Evolutionary conservation across 2,888 invertebrate genomes (phyloP), one percentile per base, ranked within the genome.

Genomic region (Drosophila ezoana): DNA sequence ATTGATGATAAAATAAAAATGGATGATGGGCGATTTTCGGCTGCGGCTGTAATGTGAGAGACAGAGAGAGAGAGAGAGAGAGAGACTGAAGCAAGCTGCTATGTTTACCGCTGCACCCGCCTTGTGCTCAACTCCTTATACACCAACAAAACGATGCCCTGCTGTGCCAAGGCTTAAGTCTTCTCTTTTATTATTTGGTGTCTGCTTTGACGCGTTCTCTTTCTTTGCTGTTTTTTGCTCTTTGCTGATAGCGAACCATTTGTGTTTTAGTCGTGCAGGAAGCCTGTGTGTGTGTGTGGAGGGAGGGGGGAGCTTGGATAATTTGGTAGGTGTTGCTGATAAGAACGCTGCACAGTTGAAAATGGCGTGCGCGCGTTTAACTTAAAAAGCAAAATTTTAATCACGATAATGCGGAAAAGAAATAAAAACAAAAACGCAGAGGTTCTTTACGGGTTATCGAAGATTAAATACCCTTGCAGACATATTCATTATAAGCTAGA

Each of bases 1-100:
- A 87, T 86, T 86, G 89, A 89, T 87, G 83, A 86, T 86, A 84
- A 86, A 88, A 89, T 89, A 89, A 87, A 89, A 89, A 79, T 86
- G 87, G 84, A 86, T 89, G 87, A 87, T 89, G 85, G 83, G 73
- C 87, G 85, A 89, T 86, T 88, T 80, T 78, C 75, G 80, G 79
- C 77, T 66, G 77, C 65, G 70, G 60, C 73, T 75, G 52, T 35
- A 23, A 58, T 33, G 51, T 51, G 35, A 47, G 37, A 16, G 38
- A 5, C 4, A n/a, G 20, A 4, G 20, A 40, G n/a, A 14, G 38
- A 52, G 40, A 52, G 40, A 40, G 38, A 40, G 28, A 38, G 45
- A 62, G 65, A 44, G 60, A 38, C 56, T 57, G 48, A 43, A 65
- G 66, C 65, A 54, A 44, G 58, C 23, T 49, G 48, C 48, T 38